A percentile compares a stretch with the other conserved stretches of the same genome.
Evolutionary conservation across 2,113 vertebrate genomes (phyloP).

Genomic region (Cyphomyrus discorhynchus): DNA sequence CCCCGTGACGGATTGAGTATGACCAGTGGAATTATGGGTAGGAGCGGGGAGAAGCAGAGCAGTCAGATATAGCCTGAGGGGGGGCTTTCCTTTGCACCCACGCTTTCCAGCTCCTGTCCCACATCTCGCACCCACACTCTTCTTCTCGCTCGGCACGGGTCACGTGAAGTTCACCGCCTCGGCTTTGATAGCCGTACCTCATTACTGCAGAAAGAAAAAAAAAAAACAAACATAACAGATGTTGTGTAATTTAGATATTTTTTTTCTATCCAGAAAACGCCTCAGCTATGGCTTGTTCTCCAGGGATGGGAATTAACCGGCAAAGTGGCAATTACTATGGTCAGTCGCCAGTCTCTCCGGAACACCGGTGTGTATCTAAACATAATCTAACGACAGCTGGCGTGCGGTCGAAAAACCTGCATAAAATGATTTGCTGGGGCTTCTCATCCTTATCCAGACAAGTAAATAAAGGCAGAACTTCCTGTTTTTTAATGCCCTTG

Average conservation of each 20-base stretch:
- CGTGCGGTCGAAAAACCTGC: background rate
- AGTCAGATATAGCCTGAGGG: background rate
- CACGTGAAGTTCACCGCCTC: background rate
- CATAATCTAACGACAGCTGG: background rate
- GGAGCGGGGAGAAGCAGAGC: background rate
- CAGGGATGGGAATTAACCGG: constrained; percentile 7
- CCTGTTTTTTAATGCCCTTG: background rate
- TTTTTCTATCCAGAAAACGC: background rate
- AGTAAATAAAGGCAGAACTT: background rate
- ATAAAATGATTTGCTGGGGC: background rate
- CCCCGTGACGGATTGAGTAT: background rate
- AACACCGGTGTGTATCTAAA: background rate
- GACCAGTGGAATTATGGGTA: background rate
- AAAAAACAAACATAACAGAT: constrained; percentile 10
- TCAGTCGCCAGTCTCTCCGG: background rate
- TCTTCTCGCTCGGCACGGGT: background rate
- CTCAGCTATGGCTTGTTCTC: background rate
- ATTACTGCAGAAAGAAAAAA: background rate
- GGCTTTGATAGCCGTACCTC: background rate
- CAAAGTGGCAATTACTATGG: constrained; percentile 9
- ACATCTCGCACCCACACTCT: background rate
- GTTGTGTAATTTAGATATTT: constrained; percentile 13
- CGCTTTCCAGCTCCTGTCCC: background rate
- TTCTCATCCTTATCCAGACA: background rate
- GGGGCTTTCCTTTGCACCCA: background rate